These are phyloP conservation scores for Notodonta dromedarius DNA, from an alignment of 2,888 invertebrate genomes.

Conservation along the genomic window DNA sequence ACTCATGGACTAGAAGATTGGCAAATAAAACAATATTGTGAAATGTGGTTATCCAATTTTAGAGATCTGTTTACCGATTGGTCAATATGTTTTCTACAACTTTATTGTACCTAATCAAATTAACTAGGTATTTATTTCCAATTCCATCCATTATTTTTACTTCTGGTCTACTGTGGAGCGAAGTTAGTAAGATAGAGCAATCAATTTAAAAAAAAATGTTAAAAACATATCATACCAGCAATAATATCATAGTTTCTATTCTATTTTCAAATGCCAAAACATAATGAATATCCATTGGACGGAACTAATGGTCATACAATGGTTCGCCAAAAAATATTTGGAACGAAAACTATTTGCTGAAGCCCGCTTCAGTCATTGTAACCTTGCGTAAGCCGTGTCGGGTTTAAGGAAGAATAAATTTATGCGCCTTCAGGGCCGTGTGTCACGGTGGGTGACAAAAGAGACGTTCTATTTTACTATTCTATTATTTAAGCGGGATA, in stretches of 20 bases:
- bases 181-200: no score
- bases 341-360: conserved; percentile 22
- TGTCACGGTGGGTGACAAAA: conserved; percentile 48
- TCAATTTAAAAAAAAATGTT: no score
- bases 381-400: conserved; percentile 22
- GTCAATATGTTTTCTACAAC: background rate
- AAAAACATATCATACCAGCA: no score
- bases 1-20: conserved; percentile 53
- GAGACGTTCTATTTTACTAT: conserved; percentile 46
- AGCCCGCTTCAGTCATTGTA: conserved; percentile 3
- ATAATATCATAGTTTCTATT: background rate
- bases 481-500: conserved; percentile 2
- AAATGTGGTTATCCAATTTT: conserved; percentile 18
- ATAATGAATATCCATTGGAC: conserved; percentile 27
- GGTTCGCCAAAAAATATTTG: conserved; percentile 35
- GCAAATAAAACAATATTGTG: conserved; percentile 38
- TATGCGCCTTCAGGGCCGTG: conserved; percentile 30
- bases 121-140: no score
- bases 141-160: no score
- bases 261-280: conserved; percentile 22
- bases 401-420: conserved; percentile 29
- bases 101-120: no score
- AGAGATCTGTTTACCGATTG: background rate
- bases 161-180: no score
- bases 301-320: conserved; percentile 22